Conservation (phyloP, 2,113 vertebrate species). For the Pangasianodon hypophthalmus region DNA sequence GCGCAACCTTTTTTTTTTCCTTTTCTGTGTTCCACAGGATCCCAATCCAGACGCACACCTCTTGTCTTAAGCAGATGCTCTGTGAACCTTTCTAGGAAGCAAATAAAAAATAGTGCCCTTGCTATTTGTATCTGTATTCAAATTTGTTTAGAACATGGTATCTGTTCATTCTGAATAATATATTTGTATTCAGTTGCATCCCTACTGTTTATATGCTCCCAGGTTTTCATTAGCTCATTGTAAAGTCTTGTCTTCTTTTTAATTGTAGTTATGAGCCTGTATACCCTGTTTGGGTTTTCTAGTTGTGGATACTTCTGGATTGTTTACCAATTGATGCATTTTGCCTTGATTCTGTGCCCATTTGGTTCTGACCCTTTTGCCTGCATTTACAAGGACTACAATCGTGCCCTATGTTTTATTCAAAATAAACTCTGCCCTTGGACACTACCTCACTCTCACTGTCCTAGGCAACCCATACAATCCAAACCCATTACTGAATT, state of each 20-base stretch:
- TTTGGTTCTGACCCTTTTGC: neutral
- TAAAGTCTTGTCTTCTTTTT: neutral
- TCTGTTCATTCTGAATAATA: neutral
- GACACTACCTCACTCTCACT: neutral
- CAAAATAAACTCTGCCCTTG: neutral
- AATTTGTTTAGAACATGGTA: neutral
- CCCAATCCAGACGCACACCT: neutral
- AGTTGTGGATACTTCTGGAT: neutral
- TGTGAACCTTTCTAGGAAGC: too few relatives aligned
- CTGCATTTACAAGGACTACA: neutral
- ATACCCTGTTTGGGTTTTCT: neutral
- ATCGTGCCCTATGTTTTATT: neutral
- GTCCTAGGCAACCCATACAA: neutral
- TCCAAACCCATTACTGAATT: neutral
- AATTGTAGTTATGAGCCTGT: neutral
- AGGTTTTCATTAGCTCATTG: neutral
- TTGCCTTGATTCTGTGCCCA: neutral
- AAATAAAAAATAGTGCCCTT: neutral
- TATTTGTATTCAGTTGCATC: neutral
- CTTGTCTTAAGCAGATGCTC: neutral
- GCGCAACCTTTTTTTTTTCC: neutral
- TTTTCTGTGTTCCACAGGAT: neutral
- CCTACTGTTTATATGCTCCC: neutral
- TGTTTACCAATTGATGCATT: neutral
- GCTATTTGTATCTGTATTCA: neutral